Evolutionary conservation across 2,797 vertebrate genomes (phyloP).

Genomic region (Gobionotothen gibberifrons): DNA sequence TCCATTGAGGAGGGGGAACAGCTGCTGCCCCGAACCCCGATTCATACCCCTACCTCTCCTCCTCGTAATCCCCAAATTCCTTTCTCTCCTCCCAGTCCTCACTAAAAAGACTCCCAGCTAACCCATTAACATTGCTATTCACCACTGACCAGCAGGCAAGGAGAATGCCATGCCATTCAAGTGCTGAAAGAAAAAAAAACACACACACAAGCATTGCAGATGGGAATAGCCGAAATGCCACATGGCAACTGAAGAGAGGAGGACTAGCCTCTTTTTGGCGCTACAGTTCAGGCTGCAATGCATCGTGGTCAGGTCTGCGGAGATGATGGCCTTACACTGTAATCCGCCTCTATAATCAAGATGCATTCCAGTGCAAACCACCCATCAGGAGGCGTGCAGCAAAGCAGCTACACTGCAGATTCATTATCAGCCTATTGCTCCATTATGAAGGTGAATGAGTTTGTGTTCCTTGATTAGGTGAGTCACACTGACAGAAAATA

Average conservation of each 20-base stretch:
- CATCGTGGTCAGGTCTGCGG: conserved; percentile 73
- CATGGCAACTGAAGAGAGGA: conserved; percentile 79
- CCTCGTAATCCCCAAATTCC: conserved; percentile 85
- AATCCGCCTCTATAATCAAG: conserved; percentile 77
- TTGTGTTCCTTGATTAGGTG: conserved; percentile 32
- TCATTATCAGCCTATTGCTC: conserved; percentile 37
- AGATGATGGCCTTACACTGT: conserved; percentile 73
- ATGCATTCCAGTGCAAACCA: conserved; percentile 75
- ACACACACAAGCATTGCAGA: conserved; percentile 74
- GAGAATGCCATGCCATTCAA: conserved; percentile 80
- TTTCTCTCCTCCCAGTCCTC: conserved; percentile 69
- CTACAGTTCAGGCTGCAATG: conserved; percentile 62
- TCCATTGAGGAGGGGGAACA: conserved; percentile 83
- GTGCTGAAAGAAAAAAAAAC: conserved; percentile 58
- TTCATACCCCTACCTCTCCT: conserved; percentile 79
- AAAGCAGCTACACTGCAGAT: conserved; percentile 31
- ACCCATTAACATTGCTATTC: conserved; percentile 85
- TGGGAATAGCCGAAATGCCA: conserved; percentile 81
- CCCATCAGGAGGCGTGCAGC: conserved; percentile 67
- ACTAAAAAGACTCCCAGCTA: conserved; percentile 76
- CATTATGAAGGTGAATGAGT: conserved; percentile 40
- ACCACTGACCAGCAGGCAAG: conserved; percentile 81
- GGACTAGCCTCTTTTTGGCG: conserved; percentile 76
- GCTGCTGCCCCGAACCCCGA: conserved; percentile 82
- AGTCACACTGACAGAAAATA: conserved; percentile 45